A percentile compares a stretch with the other conserved stretches of the same genome.
Evolutionary conservation across 2,113 vertebrate genomes (phyloP).

Genomic region (Pandion haliaetus): DNA sequence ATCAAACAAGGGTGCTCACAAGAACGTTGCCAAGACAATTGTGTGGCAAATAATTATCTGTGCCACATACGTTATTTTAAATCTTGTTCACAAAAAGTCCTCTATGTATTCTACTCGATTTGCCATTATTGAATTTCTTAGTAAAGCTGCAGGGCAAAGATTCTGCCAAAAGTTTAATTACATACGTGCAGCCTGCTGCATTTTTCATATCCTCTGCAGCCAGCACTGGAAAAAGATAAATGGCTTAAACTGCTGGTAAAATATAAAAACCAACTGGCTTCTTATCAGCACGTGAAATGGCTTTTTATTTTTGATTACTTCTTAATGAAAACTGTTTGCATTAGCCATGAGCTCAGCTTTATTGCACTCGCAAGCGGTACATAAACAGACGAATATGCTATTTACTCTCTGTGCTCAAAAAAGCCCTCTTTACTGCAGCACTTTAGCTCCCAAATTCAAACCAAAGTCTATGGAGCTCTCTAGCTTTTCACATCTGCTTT

Average conservation of each 20-base stretch:
- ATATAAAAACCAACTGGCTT: neutral
- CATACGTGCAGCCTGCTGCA: neutral
- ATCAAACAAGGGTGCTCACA: neutral
- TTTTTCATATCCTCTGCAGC: constrained; percentile 52
- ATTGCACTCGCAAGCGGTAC: neutral
- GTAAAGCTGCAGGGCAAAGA: constrained; percentile 56
- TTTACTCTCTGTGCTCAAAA: neutral
- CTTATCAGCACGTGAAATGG: constrained; percentile 6
- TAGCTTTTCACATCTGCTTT: neutral
- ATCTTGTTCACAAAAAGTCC: neutral
- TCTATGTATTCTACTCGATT: constrained; percentile 51
- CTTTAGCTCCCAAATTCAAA: neutral
- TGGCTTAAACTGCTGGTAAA: neutral
- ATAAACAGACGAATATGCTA: neutral
- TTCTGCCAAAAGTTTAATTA: constrained; percentile 67
- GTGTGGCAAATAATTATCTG: constrained; percentile 26
- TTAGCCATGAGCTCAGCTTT: neutral
- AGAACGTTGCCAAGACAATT: constrained; percentile 19
- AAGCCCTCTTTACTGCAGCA: neutral
- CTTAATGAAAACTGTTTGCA: constrained; percentile 56
- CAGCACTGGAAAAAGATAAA: constrained; percentile 9
- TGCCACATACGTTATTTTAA: neutral
- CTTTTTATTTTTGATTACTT: constrained; percentile 58
- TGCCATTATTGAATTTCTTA: constrained; percentile 60
- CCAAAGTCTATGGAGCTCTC: rapidly evolving